Conservation (phyloP, 1,140 invertebrate genomes). For the Anastatus disparis region DNA sequence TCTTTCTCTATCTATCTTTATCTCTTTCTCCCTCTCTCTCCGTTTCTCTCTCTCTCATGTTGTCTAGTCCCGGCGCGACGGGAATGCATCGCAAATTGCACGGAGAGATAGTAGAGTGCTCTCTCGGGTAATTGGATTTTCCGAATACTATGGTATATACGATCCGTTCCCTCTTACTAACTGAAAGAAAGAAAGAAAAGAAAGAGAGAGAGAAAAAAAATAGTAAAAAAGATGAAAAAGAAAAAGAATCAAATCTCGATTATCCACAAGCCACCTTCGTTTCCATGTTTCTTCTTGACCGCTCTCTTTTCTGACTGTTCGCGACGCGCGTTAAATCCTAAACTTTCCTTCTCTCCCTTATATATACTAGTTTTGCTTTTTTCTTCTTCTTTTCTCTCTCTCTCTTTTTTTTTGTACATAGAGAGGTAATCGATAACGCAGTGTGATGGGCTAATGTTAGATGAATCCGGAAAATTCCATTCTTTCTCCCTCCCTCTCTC, state of each 20-base stretch:
- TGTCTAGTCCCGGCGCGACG: not conserved
- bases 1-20: too few species aligned
- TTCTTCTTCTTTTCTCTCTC: not conserved
- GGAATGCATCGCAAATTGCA: slow-evolving; percentile 38
- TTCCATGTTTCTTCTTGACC: not conserved
- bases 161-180: too few species aligned
- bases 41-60: too few species aligned
- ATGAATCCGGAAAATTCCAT: not conserved
- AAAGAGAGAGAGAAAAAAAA: not conserved
- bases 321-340: too few species aligned
- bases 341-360: not conserved
- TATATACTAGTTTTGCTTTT: not conserved
- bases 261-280: slow-evolving; percentile 1
- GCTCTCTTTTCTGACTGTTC: not conserved
- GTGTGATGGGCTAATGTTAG: not conserved
- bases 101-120: slow-evolving; percentile 29
- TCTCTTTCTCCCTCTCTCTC: too few species aligned
- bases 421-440: not conserved
- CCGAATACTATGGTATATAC: slow-evolving; percentile 34
- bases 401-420: not conserved
- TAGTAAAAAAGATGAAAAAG: too few species aligned
- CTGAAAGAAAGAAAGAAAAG: too few species aligned
- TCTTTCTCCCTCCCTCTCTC: not conserved
- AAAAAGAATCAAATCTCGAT: slow-evolving; percentile 24
- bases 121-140: slow-evolving; percentile 45